Evolutionary conservation across 1,140 invertebrate genomes (phyloP), one percentile per base, ranked within the genome.

Genomic region (Spodoptera frugiperda): DNA sequence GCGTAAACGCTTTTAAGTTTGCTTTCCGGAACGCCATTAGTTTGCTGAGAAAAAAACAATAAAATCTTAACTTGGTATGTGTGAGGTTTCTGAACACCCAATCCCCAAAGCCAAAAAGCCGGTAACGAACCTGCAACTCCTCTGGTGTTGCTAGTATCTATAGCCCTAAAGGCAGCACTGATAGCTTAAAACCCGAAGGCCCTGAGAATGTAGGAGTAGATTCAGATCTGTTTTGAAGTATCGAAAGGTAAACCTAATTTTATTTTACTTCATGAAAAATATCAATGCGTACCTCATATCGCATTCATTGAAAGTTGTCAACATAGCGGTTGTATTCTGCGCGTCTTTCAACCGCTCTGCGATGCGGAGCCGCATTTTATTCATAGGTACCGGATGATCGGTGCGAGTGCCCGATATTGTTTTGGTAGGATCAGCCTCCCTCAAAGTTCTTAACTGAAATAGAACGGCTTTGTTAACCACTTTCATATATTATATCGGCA

Each of bases 261-360:
- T 5, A n/a, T 9, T 6, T 53, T 0, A 17, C 14, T 51, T 1
- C 8, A 15, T 15, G 3, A 53, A 2, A 1, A 53, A 17, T 19
- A 9, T 2, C 14, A 17, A 17, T 2, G 8, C 12, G 12, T 61
- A 94, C 93, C 92, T 98, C 99, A 99, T 99, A 93, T 99, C 99
- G 81, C 99, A 97, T 95, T 99, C 99, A 93, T 99, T 99, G 91
- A 99, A 99, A 0, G 99, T 99, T 3, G 99, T 99, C 30, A 99
- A 95, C 99, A 99, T 99, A 14, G 99, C 99, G 89, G 98, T 99
- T 0, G 97, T 98, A 91, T 99, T 99, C 94, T 99, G 99, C 14
- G 99, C 99, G 86, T 99, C 98, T 95, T 99, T 99, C 78, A 99
- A 95, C 78, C 99, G 95, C 85, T 99, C 96, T 3, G 99, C 98